A percentile compares a stretch with the other conserved stretches of the same genome.
phyloP scores from a whole-genome alignment of 2,113 vertebrate species.

The Mormyrus iriodes region DNA sequence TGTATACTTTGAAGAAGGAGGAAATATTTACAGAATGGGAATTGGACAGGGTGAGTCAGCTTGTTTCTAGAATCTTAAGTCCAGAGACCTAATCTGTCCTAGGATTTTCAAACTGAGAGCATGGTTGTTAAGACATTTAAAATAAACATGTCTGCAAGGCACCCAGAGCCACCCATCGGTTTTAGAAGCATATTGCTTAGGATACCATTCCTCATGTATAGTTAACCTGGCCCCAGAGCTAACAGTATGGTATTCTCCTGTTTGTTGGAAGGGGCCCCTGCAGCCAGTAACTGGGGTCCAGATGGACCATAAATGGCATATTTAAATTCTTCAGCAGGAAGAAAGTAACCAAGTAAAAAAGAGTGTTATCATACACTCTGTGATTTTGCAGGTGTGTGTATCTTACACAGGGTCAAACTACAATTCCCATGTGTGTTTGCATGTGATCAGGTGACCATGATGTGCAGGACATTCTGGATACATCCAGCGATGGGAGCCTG shows the following conservation, averaged over 20 bases:
- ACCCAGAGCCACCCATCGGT: too few species aligned
- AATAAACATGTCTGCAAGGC: too few species aligned
- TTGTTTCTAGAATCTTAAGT: neutral
- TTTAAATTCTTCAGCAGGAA: neutral
- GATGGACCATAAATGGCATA: neutral
- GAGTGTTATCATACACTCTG: neutral
- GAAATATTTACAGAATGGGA: slow-evolving; percentile 66
- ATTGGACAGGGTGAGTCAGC: slow-evolving; percentile 57
- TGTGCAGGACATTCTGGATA: slow-evolving; percentile 48
- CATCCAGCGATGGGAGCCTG: slow-evolving; percentile 51
- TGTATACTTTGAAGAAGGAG: slow-evolving; percentile 74
- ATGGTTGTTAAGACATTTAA: too few species aligned
- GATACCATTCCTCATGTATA: neutral
- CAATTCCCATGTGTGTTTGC: neutral
- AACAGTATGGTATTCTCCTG: neutral
- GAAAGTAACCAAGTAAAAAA: neutral
- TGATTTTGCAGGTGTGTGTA: neutral
- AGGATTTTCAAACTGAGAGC: neutral
- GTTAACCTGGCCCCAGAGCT: neutral
- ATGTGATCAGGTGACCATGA: slow-evolving; percentile 36
- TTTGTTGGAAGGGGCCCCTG: neutral
- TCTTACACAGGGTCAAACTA: neutral
- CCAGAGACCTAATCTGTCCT: neutral
- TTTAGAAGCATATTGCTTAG: too few species aligned
- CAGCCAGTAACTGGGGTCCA: neutral